Evolutionary conservation across 2,113 vertebrate species (phyloP), one percentile per base, ranked within the genome.

Genomic region (Motacilla alba): DNA sequence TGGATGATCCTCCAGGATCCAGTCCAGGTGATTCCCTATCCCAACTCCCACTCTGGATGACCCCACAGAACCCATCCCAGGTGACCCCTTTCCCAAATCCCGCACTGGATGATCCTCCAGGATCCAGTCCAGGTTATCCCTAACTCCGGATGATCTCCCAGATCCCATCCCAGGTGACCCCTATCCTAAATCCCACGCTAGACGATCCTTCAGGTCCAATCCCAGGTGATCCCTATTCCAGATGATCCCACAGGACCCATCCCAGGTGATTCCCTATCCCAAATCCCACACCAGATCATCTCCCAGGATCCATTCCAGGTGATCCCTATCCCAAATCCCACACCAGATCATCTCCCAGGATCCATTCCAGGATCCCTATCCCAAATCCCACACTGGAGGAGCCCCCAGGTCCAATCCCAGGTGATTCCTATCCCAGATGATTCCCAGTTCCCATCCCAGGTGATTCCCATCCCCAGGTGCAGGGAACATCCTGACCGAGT

Each of bases 251-350:
- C 60, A 47, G 44, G 8, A 4, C 3, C 22, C 8, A n/a, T n/a
- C 2, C 64, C 43, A 46, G 43, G 15, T n/a, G 10, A 66, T n/a
- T n/a, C 0, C 64, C 43, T n/a, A 3, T 37, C n/a, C 15, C n/a
- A 24, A 4, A 5, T 59, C 9, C 35, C 18, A 21, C 0, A 7
- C 0, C 1, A 1, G 27, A 15, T 63, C 26, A 28, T 28, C 8
- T 39, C 62, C 35, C 58, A 60, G 24, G 8, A 9, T 5, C 33
- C 13, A 31, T 30, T 4, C 39, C 62, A 59, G n/a, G 4, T 37
- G 58, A 59, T 7, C 6, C 58, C 58, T 35, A 5, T 59, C n/a
- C n/a, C 56, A 44, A 3, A 30, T 50, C 13, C 47, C 13, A 10
- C 10, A 0, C 26, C 6, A 10, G 58, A 26, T 43, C 15, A 41